A percentile compares a stretch with the other conserved stretches of the same genome.
These are phyloP conservation scores for Aspidoscelis tigris DNA, from an alignment of 2,113 vertebrate species.

Conservation along the genomic window DNA sequence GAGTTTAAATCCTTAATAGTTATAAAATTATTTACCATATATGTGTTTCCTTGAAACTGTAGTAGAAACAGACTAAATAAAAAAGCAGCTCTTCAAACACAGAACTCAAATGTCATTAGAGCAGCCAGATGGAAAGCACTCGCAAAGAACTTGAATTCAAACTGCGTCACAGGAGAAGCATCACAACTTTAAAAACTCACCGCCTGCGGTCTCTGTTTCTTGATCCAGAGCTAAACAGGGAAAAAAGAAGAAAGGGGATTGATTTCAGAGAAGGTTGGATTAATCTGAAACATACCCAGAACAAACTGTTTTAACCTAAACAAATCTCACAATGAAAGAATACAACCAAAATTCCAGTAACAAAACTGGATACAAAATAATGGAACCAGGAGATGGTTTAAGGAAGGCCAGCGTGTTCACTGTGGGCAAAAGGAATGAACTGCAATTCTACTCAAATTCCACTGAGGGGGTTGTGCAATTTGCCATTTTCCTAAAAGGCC, in stretches of 20 bases:
- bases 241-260: slow-evolving; percentile 17
- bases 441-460: neutral
- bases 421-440: neutral
- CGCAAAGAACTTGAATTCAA: neutral
- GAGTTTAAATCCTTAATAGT: neutral
- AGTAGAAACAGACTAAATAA: neutral
- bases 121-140: neutral
- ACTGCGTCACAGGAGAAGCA: neutral
- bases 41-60: neutral
- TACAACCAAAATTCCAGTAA: too few relatives aligned
- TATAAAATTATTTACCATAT: too few relatives aligned
- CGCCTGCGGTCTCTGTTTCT: slow-evolving; percentile 88
- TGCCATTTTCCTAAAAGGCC: neutral
- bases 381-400: too few relatives aligned
- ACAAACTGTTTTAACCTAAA: neutral
- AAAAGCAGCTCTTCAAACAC: neutral
- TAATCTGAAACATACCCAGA: too few relatives aligned
- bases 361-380: neutral
- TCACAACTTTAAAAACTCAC: slow-evolving; percentile 53
- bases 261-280: neutral
- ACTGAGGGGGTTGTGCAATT: neutral
- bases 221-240: slow-evolving; percentile 85
- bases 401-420: too few relatives aligned
- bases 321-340: neutral
- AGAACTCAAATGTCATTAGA: neutral